These are phyloP conservation scores for Drosophila ercepeae DNA, from an alignment of 1,140 invertebrate species.

Conservation along the genomic window DNA sequence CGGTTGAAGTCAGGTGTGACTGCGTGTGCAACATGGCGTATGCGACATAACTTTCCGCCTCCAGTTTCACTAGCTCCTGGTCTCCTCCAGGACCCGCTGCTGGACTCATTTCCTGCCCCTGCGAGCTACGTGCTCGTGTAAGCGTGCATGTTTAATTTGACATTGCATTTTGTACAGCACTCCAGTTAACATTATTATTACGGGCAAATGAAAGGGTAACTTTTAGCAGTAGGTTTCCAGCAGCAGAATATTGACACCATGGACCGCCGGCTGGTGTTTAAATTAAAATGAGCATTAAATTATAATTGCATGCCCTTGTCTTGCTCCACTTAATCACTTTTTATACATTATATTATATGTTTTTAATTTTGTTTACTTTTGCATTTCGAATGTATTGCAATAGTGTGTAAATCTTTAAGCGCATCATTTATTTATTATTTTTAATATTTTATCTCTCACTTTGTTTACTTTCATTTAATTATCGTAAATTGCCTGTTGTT, in stretches of 20 bases:
- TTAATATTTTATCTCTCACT: conserved; percentile 26
- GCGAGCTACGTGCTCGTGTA: conserved; percentile 60
- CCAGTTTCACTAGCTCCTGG: not conserved
- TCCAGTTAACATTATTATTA: conserved; percentile 28
- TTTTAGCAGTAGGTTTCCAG: not conserved
- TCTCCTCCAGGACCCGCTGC: not conserved
- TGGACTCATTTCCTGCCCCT: not conserved
- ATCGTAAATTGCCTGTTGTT: conserved; percentile 62
- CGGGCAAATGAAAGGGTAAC: conserved; percentile 24
- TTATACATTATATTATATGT: conserved; percentile 47
- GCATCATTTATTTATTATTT: conserved; percentile 7
- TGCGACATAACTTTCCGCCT: conserved; percentile 57
- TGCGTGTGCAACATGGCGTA: conserved; percentile 60
- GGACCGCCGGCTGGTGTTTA: conserved; percentile 18
- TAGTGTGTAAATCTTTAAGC: conserved; percentile 45
- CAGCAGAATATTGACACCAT: not conserved
- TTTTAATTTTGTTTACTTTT: conserved; percentile 51
- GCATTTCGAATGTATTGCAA: conserved; percentile 8
- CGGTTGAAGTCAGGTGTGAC: conserved; percentile 54
- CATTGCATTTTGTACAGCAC: conserved; percentile 54
- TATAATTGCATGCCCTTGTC: conserved; percentile 49
- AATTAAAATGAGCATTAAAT: conserved; percentile 59
- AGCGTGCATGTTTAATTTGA: conserved; percentile 77
- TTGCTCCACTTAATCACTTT: conserved; percentile 46
- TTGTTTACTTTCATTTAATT: conserved; percentile 53